Evolutionary conservation across 2,888 invertebrate genomes (phyloP).

Genomic region (Molanna angustata): DNA sequence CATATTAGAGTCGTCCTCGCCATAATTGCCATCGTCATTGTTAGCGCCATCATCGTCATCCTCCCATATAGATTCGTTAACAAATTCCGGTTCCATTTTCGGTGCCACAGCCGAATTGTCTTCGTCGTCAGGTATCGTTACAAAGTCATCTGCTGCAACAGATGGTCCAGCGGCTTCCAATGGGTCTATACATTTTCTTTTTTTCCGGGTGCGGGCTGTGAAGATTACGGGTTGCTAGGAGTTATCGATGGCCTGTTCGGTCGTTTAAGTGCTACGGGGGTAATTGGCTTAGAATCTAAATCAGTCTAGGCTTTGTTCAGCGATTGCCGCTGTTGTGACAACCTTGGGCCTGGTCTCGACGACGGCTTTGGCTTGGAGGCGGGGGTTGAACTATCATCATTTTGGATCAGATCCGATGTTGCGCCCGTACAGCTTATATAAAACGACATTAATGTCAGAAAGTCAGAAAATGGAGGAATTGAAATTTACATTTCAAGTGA

Average conservation of each 20-base stretch:
- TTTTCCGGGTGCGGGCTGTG: constrained; percentile 58
- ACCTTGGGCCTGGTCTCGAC: constrained; percentile 62
- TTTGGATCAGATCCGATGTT: no score
- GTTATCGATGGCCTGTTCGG: constrained; percentile 63
- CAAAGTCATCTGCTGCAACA: constrained; percentile 52
- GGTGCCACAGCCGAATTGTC: constrained; percentile 60
- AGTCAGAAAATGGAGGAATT: no score
- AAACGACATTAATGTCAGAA: no score
- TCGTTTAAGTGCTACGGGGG: constrained; percentile 61
- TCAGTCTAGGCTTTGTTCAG: constrained; percentile 60
- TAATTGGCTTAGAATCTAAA: constrained; percentile 61
- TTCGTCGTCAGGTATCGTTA: constrained; percentile 54
- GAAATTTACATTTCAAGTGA: no score
- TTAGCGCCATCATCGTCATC: constrained; percentile 61
- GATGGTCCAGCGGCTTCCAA: constrained; percentile 59
- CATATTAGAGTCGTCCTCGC: constrained; percentile 65
- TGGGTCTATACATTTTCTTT: constrained; percentile 59
- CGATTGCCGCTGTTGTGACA: constrained; percentile 61
- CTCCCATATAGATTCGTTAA: constrained; percentile 59
- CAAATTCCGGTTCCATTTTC: constrained; percentile 66
- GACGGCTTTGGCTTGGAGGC: constrained; percentile 55
- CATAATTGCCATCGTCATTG: constrained; percentile 62
- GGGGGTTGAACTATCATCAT: constrained; percentile 57
- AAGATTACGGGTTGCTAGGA: constrained; percentile 59
- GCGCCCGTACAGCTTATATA: no score